phyloP scores from a whole-genome alignment of 2,888 invertebrate species.

The Epistrophe grossulariae region DNA sequence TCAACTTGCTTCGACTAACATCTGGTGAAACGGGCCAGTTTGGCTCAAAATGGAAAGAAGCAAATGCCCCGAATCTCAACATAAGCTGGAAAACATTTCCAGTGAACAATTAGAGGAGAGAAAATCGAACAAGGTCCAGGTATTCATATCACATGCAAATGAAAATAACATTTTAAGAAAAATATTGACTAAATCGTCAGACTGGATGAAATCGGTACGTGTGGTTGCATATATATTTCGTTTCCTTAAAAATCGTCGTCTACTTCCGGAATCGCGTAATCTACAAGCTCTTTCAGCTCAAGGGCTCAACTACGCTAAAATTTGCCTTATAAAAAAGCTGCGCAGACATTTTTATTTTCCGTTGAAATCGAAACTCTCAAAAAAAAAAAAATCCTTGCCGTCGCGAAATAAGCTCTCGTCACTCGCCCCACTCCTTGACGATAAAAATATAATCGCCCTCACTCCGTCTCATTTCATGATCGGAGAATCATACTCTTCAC shows the following conservation, averaged over 20 bases:
- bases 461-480: slow-evolving; percentile 16
- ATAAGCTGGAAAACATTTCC: not conserved
- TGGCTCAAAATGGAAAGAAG: slow-evolving; percentile 1
- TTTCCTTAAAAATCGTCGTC: not conserved
- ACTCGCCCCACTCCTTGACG: too few species aligned
- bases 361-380: slow-evolving; percentile 12
- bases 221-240: too few species aligned
- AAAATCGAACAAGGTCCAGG: not conserved
- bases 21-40: slow-evolving; percentile 39
- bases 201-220: too few species aligned
- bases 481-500: slow-evolving; percentile 6
- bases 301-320: not conserved
- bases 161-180: slow-evolving; percentile 6
- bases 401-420: slow-evolving; percentile 4
- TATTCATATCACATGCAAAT: slow-evolving; percentile 12
- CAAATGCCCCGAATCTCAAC: slow-evolving; percentile 21
- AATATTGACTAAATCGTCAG: slow-evolving; percentile 19
- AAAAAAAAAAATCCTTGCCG: not conserved
- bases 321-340: not conserved
- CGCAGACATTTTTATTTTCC: slow-evolving; percentile 3
- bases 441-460: too few species aligned
- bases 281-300: not conserved
- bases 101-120: slow-evolving; percentile 22
- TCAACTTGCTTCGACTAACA: slow-evolving; percentile 5
- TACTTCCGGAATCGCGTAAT: not conserved